Conservation (phyloP, 2,888 invertebrate species). For the Ptilodon capucinus region DNA sequence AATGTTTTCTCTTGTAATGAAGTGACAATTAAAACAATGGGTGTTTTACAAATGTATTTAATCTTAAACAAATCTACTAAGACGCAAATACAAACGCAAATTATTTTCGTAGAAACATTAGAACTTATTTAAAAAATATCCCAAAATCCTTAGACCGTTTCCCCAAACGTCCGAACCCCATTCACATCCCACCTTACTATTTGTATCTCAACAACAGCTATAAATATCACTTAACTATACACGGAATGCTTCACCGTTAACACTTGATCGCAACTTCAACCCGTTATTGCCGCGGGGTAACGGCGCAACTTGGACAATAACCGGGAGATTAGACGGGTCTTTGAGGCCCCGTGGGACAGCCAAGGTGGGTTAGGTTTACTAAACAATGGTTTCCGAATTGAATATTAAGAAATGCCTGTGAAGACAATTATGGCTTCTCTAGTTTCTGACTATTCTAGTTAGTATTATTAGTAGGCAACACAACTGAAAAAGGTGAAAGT, state of each 20-base stretch:
- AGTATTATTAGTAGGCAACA: no score
- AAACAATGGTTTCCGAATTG: constrained; percentile 33
- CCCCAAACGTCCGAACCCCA: neutral
- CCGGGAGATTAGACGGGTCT: constrained; percentile 42
- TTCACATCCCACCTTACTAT: neutral
- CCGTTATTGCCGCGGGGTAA: constrained; percentile 37
- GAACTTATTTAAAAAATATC: no score
- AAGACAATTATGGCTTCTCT: neutral
- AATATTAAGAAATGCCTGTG: constrained; percentile 21
- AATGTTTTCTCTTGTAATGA: no score
- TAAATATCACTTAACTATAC: constrained; percentile 39
- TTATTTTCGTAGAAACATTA: no score
- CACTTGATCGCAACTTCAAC: constrained; percentile 35
- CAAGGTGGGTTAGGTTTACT: constrained; percentile 10
- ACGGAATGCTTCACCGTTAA: constrained; percentile 27
- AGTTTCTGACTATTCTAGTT: no score
- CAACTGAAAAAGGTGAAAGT: no score
- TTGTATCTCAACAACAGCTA: constrained; percentile 11
- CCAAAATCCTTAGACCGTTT: neutral
- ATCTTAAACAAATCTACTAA: no score
- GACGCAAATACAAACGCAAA: no score
- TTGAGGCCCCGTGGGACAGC: constrained; percentile 19
- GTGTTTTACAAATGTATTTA: no score
- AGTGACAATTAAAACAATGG: no score
- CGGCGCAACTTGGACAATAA: constrained; percentile 63